Percentiles rank a stretch among this genome's conserved stretches.
These are phyloP conservation scores for Drosophila helvetica DNA, from an alignment of 2,888 invertebrate genomes.

Conservation along the genomic window DNA sequence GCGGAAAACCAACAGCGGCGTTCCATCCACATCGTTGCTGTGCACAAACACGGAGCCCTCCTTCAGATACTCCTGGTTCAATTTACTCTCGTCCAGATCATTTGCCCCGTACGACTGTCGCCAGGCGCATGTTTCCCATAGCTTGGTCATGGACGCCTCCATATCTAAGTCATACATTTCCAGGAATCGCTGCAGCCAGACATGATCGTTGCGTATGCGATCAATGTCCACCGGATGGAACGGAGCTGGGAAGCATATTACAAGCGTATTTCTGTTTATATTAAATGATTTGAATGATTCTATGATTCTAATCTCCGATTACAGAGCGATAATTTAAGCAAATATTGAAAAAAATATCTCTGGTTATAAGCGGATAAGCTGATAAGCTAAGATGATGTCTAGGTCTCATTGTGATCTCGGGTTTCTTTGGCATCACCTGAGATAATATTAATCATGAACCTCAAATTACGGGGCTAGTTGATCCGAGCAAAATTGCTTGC, in stretches of 20 bases:
- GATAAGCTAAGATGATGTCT: too few relatives aligned
- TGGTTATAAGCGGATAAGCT: background rate
- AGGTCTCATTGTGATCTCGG: background rate
- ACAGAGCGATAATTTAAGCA: background rate
- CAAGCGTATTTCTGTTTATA: conserved; percentile 13
- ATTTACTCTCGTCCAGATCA: conserved; percentile 88
- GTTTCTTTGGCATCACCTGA: background rate
- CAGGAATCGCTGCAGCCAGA: conserved; percentile 90
- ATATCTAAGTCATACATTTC: conserved; percentile 89
- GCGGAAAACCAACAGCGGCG: conserved; percentile 90
- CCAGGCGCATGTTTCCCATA: conserved; percentile 93
- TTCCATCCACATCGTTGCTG: conserved; percentile 92
- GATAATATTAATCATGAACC: background rate
- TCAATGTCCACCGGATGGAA: conserved; percentile 90
- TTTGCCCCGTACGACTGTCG: conserved; percentile 90
- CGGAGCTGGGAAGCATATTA: conserved; percentile 37
- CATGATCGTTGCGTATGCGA: conserved; percentile 87
- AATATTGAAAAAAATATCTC: background rate
- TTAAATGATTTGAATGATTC: too few relatives aligned
- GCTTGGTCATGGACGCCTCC: conserved; percentile 89
- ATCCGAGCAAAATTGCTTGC: background rate
- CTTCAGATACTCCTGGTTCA: conserved; percentile 89
- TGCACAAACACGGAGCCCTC: conserved; percentile 91
- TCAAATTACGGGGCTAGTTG: background rate
- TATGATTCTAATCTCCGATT: background rate